Percentiles rank a stretch among this genome's conserved stretches.
Conservation (phyloP, 2,797 vertebrate genomes). For the Danionella dracula region DNA sequence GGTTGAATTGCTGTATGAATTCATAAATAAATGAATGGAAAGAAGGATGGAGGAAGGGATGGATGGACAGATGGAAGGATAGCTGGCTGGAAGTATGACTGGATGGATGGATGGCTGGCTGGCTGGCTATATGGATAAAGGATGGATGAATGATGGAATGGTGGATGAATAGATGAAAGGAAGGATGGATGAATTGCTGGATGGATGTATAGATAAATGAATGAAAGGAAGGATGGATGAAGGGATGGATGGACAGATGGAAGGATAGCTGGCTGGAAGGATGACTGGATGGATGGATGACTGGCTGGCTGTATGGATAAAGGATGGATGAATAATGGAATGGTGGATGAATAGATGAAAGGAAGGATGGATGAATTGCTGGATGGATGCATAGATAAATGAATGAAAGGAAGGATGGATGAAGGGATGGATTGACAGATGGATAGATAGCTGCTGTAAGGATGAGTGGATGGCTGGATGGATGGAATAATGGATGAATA, state of each 20-base stretch:
- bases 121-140: too few species aligned
- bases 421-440: not conserved
- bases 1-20: not conserved
- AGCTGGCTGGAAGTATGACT: too few species aligned
- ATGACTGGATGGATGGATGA: not conserved
- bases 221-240: not conserved
- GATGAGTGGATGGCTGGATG: not conserved
- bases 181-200: not conserved
- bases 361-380: not conserved
- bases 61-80: too few species aligned
- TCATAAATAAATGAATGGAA: not conserved
- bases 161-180: not conserved
- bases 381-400: not conserved
- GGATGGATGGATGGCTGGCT: not conserved
- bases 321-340: not conserved
- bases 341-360: not conserved
- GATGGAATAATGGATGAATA: not conserved
- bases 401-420: not conserved
- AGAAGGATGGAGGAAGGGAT: not conserved
- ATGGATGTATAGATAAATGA: conserved; percentile 1
- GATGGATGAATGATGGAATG: too few species aligned
- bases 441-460: not conserved
- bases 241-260: not conserved
- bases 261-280: not conserved
- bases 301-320: not conserved